These are phyloP conservation scores for Aporrectodea caliginosa DNA, from an alignment of 1,140 invertebrate species.

Conservation along the genomic window DNA sequence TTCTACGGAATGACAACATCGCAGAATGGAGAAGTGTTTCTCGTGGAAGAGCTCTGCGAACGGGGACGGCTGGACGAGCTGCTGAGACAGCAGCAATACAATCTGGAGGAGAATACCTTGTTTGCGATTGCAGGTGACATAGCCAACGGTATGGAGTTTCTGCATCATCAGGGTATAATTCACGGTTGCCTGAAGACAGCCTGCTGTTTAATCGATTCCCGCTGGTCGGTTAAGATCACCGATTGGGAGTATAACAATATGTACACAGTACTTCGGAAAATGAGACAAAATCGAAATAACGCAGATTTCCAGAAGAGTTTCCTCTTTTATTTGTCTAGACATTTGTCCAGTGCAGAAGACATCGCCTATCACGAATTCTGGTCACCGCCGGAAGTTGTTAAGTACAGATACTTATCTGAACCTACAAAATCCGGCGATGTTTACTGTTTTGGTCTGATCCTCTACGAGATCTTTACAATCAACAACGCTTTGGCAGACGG, in stretches of 20 bases:
- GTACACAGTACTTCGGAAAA: neutral
- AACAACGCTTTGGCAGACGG: too few relatives aligned
- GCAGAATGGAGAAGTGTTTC: constrained; percentile 34
- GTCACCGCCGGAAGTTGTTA: constrained; percentile 2
- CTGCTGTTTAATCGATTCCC: constrained; percentile 42
- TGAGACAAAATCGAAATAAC: neutral
- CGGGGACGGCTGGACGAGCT: constrained; percentile 42
- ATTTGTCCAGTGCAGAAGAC: neutral
- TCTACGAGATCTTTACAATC: constrained; percentile 14
- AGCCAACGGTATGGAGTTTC: constrained; percentile 39
- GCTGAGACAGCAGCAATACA: constrained; percentile 39
- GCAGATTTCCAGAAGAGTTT: neutral
- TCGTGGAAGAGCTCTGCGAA: constrained; percentile 37
- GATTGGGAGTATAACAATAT: constrained; percentile 40
- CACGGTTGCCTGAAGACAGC: constrained; percentile 43
- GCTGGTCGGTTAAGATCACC: constrained; percentile 44
- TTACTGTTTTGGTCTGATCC: constrained; percentile 14
- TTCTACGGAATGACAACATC: constrained; percentile 44
- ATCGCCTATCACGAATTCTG: constrained; percentile 7
- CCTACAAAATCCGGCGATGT: constrained; percentile 9
- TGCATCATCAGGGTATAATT: constrained; percentile 40
- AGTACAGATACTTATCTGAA: neutral
- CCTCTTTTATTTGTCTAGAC: neutral
- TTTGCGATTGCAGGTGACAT: constrained; percentile 41
- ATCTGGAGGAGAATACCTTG: constrained; percentile 39